Percentiles rank a stretch among this genome's conserved stretches.
Conservation (phyloP, 2,888 invertebrate species). For the Mesorhabditis spiculigera region DNA sequence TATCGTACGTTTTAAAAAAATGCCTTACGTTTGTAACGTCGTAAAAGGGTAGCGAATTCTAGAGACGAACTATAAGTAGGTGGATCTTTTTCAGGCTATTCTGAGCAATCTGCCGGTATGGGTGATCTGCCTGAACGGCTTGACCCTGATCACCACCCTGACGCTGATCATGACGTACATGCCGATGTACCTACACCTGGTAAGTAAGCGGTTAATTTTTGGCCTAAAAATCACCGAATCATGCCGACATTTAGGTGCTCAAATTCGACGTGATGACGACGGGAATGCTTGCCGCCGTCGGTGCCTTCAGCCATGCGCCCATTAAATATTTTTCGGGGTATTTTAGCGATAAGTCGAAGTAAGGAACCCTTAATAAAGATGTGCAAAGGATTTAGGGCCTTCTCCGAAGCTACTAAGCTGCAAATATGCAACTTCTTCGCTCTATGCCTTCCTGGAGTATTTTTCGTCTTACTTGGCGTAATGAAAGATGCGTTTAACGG, state of each 20-base stretch:
- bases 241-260: background rate
- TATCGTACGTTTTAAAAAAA: background rate
- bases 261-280: background rate
- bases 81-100: background rate
- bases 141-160: background rate
- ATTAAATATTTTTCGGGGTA: background rate
- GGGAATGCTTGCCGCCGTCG: constrained; percentile 1
- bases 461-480: background rate
- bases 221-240: background rate
- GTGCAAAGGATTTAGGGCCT: background rate
- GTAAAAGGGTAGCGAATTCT: background rate
- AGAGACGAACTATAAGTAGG: too few species aligned
- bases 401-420: background rate
- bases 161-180: background rate
- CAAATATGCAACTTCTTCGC: background rate
- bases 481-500: background rate
- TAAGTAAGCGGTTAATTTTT: background rate
- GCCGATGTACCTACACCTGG: background rate
- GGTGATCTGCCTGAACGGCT: constrained; percentile 1
- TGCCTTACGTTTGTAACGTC: background rate
- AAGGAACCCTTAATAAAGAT: background rate
- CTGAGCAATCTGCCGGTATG: background rate
- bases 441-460: background rate
- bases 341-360: constrained; percentile 1
- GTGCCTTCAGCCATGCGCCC: background rate